A percentile compares a stretch with the other conserved stretches of the same genome.
Conservation (phyloP, 1,140 invertebrate species). For the Luehdorfia chinensis region DNA sequence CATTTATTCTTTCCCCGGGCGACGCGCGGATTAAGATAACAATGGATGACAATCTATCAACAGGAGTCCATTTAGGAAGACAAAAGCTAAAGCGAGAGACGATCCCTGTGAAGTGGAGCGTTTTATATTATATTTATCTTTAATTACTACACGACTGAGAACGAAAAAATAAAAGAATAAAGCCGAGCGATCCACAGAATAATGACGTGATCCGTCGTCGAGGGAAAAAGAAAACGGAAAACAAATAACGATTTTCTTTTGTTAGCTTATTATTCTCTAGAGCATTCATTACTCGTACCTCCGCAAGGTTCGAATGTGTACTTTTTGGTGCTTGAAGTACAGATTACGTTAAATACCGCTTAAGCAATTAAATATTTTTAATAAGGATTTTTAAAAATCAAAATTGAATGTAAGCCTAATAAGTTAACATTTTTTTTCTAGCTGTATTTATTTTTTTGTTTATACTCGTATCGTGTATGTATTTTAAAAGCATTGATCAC, state of each 20-base stretch:
- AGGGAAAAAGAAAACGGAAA: constrained; percentile 60
- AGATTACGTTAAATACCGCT: constrained; percentile 8
- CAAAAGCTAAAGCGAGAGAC: constrained; percentile 54
- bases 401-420: too few relatives aligned
- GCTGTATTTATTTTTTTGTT: too few relatives aligned
- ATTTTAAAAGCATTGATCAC: too few relatives aligned
- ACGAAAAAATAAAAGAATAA: constrained; percentile 42
- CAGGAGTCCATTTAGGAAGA: constrained; percentile 66
- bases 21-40: constrained; percentile 68
- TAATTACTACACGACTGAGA: constrained; percentile 67
- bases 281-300: constrained; percentile 65
- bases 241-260: constrained; percentile 75
- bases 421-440: too few relatives aligned
- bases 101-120: constrained; percentile 59
- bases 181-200: constrained; percentile 49
- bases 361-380: not conserved
- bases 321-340: constrained; percentile 28
- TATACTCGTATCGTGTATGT: too few relatives aligned
- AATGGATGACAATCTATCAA: constrained; percentile 73
- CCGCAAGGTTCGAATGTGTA: constrained; percentile 27
- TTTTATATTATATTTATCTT: constrained; percentile 76
- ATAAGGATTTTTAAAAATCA: too few relatives aligned
- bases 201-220: constrained; percentile 61
- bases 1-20: constrained; percentile 64
- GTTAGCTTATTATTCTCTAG: constrained; percentile 72